Conservation (phyloP, 1,140 invertebrate species). For the Saccostrea glomerata region DNA sequence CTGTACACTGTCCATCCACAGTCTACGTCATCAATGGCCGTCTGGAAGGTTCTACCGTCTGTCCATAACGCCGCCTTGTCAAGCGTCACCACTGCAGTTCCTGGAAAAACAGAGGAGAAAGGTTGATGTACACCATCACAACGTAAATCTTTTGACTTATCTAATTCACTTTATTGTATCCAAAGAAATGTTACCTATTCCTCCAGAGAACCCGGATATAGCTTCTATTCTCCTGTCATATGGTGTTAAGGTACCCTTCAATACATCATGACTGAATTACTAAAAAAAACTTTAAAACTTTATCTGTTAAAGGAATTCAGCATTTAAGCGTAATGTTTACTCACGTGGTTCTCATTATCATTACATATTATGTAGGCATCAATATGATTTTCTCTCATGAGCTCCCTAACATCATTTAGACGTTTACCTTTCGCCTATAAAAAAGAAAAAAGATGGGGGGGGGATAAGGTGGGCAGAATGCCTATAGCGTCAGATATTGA, state of each 20-base stretch:
- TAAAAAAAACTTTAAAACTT: too few species aligned
- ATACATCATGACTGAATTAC: background rate
- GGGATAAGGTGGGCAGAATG: too few species aligned
- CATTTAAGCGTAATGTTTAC: background rate
- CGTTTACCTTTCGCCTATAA: background rate
- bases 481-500: too few species aligned
- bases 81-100: background rate
- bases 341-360: background rate
- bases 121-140: too few species aligned
- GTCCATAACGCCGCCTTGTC: background rate
- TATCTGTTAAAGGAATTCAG: too few species aligned
- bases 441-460: too few species aligned
- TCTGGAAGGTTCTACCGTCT: constrained; percentile 2
- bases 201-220: background rate
- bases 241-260: background rate
- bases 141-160: background rate
- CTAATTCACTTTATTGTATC: background rate
- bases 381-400: background rate
- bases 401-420: background rate
- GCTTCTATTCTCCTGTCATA: background rate
- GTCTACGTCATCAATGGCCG: constrained; percentile 7
- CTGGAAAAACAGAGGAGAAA: background rate
- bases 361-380: constrained; percentile 24
- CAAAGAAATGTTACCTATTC: background rate
- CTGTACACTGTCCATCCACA: constrained; percentile 15